Conservation (phyloP, 2,113 vertebrate genomes). For the Passerina amoena region DNA sequence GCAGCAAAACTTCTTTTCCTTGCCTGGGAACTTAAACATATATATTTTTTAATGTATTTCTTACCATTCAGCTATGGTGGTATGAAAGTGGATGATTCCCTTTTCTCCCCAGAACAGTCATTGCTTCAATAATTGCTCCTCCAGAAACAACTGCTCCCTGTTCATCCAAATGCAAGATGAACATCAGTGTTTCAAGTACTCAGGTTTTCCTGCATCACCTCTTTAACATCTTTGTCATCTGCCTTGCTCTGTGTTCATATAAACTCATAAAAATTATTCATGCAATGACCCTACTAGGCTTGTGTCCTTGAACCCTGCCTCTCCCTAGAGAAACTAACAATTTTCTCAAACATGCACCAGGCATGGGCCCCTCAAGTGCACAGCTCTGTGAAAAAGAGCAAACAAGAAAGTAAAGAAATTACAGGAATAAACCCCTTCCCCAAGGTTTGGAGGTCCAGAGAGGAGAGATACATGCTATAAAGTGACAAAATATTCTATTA, state of each 20-base stretch:
- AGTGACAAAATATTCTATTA: not conserved
- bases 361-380: fast-evolving
- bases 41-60: not conserved
- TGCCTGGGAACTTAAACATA: not conserved
- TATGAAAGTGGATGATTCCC: not conserved
- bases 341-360: not conserved
- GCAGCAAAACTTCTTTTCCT: not conserved
- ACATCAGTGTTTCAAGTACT: not conserved
- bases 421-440: not conserved
- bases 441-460: not conserved
- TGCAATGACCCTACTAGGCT: not conserved
- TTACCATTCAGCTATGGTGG: not conserved
- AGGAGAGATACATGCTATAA: not conserved
- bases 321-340: not conserved
- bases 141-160: not conserved
- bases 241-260: not conserved
- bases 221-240: not conserved
- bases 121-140: not conserved
- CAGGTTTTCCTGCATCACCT: not conserved
- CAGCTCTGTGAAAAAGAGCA: not conserved
- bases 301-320: not conserved
- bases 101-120: not conserved
- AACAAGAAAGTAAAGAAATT: not conserved
- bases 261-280: not conserved
- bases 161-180: not conserved